phyloP scores from a whole-genome alignment of 2,888 invertebrate species.

The Heliconius hortense region DNA sequence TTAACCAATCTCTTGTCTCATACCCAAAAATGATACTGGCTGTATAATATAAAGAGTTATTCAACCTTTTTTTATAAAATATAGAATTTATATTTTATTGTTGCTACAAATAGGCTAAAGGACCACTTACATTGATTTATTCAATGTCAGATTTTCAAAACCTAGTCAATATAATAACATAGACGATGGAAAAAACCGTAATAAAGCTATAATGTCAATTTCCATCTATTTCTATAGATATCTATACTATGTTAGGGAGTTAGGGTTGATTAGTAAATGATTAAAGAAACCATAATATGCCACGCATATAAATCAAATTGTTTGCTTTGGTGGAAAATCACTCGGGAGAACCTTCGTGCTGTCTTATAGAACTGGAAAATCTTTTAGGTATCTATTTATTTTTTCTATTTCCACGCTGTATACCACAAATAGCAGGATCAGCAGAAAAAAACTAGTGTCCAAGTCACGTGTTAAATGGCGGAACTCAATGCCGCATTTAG shows the following conservation, averaged over 20 bases:
- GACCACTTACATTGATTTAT: too few relatives aligned
- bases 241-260: not conserved
- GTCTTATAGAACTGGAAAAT: not conserved
- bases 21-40: not conserved
- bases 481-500: not conserved
- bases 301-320: not conserved
- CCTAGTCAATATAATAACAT: not conserved
- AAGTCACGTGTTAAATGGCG: not conserved
- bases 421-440: not conserved
- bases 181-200: not conserved
- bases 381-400: not conserved
- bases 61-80: too few relatives aligned
- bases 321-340: not conserved
- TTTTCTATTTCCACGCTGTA: not conserved
- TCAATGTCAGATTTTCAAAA: not conserved
- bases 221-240: not conserved
- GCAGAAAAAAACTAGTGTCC: not conserved
- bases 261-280: not conserved
- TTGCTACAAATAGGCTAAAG: not conserved
- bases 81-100: too few relatives aligned
- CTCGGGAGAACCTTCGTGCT: not conserved
- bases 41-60: too few relatives aligned
- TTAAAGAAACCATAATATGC: slow-evolving; percentile 11
- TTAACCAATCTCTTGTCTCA: not conserved
- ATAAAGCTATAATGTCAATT: not conserved